phyloP scores from a whole-genome alignment of 2,888 invertebrate species.

The Serrognathus titanus region DNA sequence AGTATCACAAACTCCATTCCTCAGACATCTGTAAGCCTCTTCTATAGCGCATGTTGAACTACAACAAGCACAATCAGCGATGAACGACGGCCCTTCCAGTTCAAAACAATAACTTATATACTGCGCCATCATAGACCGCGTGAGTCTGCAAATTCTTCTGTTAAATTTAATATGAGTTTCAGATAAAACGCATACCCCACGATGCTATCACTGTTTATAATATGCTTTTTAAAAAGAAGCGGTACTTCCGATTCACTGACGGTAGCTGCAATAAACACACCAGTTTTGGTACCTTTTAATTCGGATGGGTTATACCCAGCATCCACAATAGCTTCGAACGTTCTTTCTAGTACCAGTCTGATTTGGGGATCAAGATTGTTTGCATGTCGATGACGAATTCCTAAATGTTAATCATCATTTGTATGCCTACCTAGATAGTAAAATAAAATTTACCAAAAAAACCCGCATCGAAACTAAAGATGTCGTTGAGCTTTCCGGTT shows the following conservation, averaged over 20 bases:
- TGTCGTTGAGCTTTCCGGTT: constrained; percentile 62
- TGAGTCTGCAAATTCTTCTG: not conserved
- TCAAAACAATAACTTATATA: constrained; percentile 84
- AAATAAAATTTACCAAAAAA: constrained; percentile 48
- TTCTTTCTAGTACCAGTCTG: constrained; percentile 58
- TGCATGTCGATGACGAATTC: constrained; percentile 66
- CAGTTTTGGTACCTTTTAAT: constrained; percentile 69
- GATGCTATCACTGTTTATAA: constrained; percentile 78
- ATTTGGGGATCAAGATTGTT: constrained; percentile 58
- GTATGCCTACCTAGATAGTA: not conserved
- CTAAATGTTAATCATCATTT: constrained; percentile 50
- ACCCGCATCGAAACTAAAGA: constrained; percentile 55
- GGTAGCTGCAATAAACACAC: constrained; percentile 76
- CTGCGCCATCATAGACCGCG: constrained; percentile 79
- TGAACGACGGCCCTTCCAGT: constrained; percentile 80
- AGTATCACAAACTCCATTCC: constrained; percentile 78
- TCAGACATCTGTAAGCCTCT: constrained; percentile 72
- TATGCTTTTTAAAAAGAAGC: constrained; percentile 53
- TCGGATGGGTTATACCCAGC: constrained; percentile 66
- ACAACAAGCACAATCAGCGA: constrained; percentile 94
- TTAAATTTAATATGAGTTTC: no score
- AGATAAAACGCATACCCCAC: constrained; percentile 66
- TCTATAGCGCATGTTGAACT: constrained; percentile 87
- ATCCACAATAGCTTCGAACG: constrained; percentile 60
- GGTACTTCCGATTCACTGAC: constrained; percentile 75